Evolutionary conservation across 35 echinoderm and acorn worm species (phyloP).

Genomic region (Apostichopus californicus): DNA sequence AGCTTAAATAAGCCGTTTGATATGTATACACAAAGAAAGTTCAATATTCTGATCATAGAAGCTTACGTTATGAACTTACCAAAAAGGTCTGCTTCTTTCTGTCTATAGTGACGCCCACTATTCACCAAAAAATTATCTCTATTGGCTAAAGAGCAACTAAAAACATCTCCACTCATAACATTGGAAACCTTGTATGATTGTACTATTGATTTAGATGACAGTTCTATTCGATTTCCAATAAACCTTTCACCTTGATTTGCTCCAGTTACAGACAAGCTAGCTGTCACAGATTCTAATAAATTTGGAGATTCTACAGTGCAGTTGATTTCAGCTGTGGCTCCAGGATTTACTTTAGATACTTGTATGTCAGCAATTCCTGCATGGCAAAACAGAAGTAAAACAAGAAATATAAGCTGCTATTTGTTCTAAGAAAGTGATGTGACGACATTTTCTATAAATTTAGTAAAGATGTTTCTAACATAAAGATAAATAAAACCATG

Average conservation of each 20-base stretch:
- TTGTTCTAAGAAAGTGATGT: too few species aligned
- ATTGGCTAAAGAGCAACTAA: not conserved
- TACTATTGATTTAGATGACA: not conserved
- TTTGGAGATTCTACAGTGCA: not conserved
- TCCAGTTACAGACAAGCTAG: not conserved
- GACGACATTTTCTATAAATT: too few species aligned
- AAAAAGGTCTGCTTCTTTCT: not conserved
- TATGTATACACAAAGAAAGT: too few species aligned
- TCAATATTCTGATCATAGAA: too few species aligned
- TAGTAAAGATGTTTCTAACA: too few species aligned
- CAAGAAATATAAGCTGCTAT: too few species aligned
- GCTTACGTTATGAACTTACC: not conserved
- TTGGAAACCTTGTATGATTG: not conserved
- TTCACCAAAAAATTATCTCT: not conserved
- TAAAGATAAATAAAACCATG: too few species aligned
- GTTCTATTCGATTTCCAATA: not conserved
- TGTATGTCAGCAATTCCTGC: too few species aligned
- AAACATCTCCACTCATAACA: not conserved
- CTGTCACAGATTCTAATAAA: not conserved
- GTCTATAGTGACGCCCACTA: not conserved
- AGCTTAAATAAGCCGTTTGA: too few species aligned
- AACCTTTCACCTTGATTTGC: not conserved
- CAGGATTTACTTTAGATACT: too few species aligned
- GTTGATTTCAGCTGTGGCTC: too few species aligned
- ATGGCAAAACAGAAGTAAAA: too few species aligned